These are phyloP conservation scores for Pantelozetes paolii DNA, from an alignment of 2,888 invertebrate genomes.

Conservation along the genomic window DNA sequence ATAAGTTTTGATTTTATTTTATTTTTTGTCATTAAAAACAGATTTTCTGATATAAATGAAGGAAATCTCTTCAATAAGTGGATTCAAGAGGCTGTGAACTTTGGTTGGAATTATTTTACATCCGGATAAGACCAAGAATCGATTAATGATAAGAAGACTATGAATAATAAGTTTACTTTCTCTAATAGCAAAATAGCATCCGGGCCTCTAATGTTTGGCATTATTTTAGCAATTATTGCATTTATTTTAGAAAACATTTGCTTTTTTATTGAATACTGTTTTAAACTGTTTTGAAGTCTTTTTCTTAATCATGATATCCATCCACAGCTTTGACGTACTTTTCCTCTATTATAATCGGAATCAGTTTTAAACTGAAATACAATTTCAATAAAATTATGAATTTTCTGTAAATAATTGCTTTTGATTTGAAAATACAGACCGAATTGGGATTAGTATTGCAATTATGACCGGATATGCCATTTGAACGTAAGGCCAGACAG, in stretches of 20 bases:
- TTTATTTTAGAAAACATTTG: too few relatives aligned
- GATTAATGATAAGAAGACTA: neutral
- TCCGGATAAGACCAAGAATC: neutral
- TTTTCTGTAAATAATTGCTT: neutral
- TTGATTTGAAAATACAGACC: constrained; percentile 49
- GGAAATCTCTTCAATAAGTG: neutral
- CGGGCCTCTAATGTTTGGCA: neutral
- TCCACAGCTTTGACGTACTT: constrained; percentile 58
- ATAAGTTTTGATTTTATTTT: neutral
- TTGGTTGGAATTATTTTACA: neutral
- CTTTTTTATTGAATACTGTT: too few relatives aligned
- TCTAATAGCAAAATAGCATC: neutral
- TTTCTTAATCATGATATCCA: constrained; percentile 48
- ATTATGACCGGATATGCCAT: constrained; percentile 59
- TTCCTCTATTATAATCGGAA: constrained; percentile 56
- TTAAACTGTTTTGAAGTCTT: too few relatives aligned
- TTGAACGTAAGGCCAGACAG: constrained; percentile 56
- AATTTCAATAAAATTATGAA: neutral
- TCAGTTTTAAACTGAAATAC: constrained; percentile 49
- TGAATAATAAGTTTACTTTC: constrained; percentile 4
- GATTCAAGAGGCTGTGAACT: neutral
- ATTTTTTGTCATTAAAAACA: neutral
- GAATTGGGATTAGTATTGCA: constrained; percentile 52
- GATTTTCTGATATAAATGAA: neutral
- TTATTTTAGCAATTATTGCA: too few relatives aligned